Conservation (phyloP, 2,888 invertebrate genomes). For the Rhyacophila evoluta region DNA sequence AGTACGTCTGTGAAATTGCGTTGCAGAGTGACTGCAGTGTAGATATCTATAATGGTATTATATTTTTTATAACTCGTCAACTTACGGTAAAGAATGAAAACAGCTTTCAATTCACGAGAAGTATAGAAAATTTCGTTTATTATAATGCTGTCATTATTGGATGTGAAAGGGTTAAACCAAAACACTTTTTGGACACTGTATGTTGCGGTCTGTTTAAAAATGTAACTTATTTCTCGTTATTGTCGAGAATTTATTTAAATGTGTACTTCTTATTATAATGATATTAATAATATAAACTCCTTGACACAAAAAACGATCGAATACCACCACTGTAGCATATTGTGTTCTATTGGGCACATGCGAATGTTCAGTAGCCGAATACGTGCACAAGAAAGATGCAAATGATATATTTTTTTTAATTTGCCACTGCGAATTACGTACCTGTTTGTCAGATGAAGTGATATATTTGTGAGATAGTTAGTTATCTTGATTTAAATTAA, state of each 20-base stretch:
- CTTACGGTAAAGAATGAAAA: too few relatives aligned
- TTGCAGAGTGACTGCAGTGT: too few relatives aligned
- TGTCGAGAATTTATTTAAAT: background rate
- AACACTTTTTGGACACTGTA: background rate
- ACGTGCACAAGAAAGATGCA: background rate
- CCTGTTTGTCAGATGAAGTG: background rate
- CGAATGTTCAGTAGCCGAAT: background rate
- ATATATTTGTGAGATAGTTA: background rate
- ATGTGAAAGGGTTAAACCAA: background rate
- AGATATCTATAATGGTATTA: too few relatives aligned
- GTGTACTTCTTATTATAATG: background rate
- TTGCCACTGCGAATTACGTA: background rate
- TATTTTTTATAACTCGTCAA: too few relatives aligned
- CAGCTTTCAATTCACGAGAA: too few relatives aligned
- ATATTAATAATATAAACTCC: background rate
- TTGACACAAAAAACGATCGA: slow-evolving; percentile 2
- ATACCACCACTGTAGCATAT: background rate
- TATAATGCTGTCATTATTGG: too few relatives aligned
- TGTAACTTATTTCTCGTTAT: background rate
- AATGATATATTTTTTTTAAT: slow-evolving; percentile 1
- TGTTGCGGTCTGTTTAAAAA: background rate
- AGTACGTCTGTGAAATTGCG: too few relatives aligned
- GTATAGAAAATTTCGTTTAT: too few relatives aligned
- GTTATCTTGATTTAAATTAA: background rate
- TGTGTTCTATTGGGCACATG: background rate